Percentiles rank a stretch among this genome's conserved stretches.
phyloP scores from a whole-genome alignment of 2,113 vertebrate genomes.

The Odocoileus hemionus region DNA sequence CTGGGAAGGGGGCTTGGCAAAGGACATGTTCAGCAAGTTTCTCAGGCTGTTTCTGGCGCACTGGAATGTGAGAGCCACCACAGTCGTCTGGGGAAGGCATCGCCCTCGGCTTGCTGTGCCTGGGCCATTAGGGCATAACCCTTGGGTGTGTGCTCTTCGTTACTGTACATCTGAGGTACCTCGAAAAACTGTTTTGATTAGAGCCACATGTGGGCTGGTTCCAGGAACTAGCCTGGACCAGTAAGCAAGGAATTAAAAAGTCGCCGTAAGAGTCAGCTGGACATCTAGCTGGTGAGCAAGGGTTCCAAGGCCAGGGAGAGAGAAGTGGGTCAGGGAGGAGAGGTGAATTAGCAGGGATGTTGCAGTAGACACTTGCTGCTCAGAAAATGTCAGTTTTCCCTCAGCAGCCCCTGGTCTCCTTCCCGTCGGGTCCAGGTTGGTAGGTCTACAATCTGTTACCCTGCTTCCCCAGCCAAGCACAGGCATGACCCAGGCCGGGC shows the following conservation, averaged over 20 bases:
- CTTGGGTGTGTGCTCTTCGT: too few species aligned
- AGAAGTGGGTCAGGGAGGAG: background rate
- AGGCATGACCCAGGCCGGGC: fast-evolving
- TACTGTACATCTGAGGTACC: background rate
- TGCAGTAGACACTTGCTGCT: fast-evolving
- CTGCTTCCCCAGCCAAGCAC: background rate
- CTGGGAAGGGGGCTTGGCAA: background rate
- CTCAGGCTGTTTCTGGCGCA: background rate
- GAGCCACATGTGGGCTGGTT: background rate
- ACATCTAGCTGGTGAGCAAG: background rate
- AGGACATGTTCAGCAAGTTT: background rate
- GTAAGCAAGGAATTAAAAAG: background rate
- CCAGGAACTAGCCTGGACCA: background rate
- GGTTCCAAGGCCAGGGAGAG: background rate
- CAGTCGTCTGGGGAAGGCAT: background rate
- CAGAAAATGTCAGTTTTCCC: background rate
- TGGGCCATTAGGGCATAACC: background rate
- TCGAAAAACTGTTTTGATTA: background rate
- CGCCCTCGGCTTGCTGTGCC: background rate
- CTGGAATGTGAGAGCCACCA: background rate
- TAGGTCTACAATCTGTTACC: background rate
- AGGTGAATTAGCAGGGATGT: background rate
- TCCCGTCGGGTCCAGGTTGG: background rate
- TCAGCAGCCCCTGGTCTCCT: background rate
- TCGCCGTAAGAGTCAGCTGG: background rate